Percentiles rank a stretch among this genome's conserved stretches.
phyloP scores from a whole-genome alignment of 2,888 invertebrate genomes.

The Vandiemenella viatica region DNA sequence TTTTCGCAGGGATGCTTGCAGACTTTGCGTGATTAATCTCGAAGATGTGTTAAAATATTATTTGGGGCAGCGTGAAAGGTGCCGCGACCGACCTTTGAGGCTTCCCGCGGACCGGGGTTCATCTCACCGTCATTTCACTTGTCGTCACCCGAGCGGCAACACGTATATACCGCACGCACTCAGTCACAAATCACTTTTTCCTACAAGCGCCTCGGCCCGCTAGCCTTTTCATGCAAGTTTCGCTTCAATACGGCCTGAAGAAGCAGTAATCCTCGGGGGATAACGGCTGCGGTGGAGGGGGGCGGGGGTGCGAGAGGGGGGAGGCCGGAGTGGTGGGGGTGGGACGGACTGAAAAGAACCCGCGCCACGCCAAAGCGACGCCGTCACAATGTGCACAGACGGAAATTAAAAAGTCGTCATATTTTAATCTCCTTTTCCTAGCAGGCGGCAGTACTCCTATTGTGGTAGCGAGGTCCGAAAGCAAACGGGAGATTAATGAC shows the following conservation, averaged over 20 bases:
- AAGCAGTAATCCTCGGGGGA: neutral
- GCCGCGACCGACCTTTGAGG: neutral
- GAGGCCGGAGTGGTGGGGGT: no score
- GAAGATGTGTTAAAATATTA: no score
- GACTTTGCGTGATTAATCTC: no score
- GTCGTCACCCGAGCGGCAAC: neutral
- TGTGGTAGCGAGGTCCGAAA: neutral
- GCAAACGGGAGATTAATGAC: neutral
- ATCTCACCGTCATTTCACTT: neutral
- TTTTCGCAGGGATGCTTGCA: no score
- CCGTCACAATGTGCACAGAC: neutral
- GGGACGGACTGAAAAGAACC: neutral
- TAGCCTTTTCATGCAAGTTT: neutral
- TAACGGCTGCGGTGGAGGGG: neutral
- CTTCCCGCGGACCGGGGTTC: neutral
- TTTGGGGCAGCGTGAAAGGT: neutral
- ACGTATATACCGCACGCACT: neutral
- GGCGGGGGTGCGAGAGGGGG: neutral
- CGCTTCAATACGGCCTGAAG: neutral
- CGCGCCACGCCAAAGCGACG: neutral
- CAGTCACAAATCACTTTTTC: neutral
- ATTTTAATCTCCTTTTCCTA: neutral
- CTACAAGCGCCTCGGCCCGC: neutral
- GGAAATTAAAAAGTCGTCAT: neutral
- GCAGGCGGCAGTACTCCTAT: neutral